Evolutionary conservation across 2,888 invertebrate genomes (phyloP).

Genomic region (Mactromeris polynyma): DNA sequence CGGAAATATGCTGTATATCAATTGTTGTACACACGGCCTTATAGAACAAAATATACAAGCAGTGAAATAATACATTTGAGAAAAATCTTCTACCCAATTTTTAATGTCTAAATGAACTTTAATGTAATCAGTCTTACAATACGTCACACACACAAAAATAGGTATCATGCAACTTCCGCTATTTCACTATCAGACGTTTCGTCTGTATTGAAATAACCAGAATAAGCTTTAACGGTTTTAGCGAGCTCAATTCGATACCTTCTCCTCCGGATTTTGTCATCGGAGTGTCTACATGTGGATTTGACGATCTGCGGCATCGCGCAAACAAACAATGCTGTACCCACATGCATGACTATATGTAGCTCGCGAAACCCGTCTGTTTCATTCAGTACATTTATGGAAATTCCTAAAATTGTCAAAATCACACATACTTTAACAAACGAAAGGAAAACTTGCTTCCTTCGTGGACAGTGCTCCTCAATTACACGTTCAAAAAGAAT

Average conservation of each 20-base stretch:
- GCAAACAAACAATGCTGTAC: constrained; percentile 69
- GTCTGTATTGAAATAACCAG: not conserved
- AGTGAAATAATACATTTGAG: too few species aligned
- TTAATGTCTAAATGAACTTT: too few species aligned
- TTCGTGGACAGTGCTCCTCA: constrained; percentile 58
- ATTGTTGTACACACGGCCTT: too few species aligned
- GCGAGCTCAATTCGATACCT: constrained; percentile 19
- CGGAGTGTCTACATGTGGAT: constrained; percentile 46
- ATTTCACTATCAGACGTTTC: not conserved
- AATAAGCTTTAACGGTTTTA: constrained; percentile 20
- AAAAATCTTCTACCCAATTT: too few species aligned
- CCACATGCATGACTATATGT: constrained; percentile 66
- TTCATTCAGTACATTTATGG: constrained; percentile 56
- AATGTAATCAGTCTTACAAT: too few species aligned
- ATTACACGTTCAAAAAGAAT: constrained; percentile 65
- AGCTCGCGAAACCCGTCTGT: constrained; percentile 66
- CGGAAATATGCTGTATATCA: too few species aligned
- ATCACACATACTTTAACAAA: constrained; percentile 59
- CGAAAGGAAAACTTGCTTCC: constrained; percentile 65
- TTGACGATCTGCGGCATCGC: constrained; percentile 66
- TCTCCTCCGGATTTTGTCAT: not conserved
- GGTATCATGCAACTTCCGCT: not conserved
- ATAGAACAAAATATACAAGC: too few species aligned
- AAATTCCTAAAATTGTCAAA: constrained; percentile 58
- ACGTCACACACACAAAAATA: too few species aligned